Evolutionary conservation across 2,888 invertebrate genomes (phyloP).

Genomic region (Sepiola atlantica): DNA sequence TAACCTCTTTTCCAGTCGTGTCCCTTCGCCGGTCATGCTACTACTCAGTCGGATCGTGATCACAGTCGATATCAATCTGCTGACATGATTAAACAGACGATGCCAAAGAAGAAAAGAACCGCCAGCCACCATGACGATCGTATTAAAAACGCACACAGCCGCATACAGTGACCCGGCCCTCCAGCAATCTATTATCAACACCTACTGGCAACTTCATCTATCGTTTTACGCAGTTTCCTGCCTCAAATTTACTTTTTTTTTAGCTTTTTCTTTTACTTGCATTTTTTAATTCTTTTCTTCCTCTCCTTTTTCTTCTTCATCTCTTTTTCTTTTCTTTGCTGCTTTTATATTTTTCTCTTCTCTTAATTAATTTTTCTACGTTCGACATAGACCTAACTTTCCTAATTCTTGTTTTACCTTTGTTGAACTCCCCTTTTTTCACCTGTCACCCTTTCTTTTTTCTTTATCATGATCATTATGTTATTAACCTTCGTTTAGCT

Average conservation of each 20-base stretch:
- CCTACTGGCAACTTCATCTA: not conserved
- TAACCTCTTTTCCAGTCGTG: not conserved
- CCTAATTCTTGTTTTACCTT: no score
- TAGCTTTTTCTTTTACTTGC: no score
- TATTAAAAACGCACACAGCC: not conserved
- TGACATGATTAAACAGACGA: not conserved
- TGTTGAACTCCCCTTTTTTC: not conserved
- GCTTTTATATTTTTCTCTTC: no score
- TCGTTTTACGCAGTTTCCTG: not conserved
- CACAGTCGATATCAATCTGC: not conserved
- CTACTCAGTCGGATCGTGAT: not conserved
- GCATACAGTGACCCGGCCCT: not conserved
- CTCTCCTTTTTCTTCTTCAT: no score
- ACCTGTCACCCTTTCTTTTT: not conserved
- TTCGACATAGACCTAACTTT: no score
- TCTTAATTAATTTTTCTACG: no score
- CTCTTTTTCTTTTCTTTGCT: no score
- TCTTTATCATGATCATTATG: no score
- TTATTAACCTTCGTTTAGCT: no score
- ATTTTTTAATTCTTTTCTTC: no score
- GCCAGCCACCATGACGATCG: not conserved
- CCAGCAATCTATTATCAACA: not conserved
- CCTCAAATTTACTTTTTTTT: no score
- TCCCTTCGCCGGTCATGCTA: not conserved
- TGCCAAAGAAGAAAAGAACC: not conserved